Conservation (phyloP, 2,113 vertebrate species). For the Blennius ocellaris region DNA sequence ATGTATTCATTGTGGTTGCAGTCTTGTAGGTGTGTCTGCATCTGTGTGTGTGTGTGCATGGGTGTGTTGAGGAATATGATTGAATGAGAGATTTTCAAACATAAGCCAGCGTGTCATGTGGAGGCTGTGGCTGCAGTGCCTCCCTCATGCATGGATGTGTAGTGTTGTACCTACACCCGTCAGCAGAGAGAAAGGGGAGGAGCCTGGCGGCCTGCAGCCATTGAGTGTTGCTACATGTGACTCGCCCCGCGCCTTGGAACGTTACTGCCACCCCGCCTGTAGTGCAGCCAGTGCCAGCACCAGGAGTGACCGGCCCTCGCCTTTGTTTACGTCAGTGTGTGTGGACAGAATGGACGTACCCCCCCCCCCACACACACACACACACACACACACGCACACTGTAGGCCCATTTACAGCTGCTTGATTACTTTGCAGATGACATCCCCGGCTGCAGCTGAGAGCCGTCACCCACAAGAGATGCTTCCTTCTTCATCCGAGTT, state of each 20-base stretch:
- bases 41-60: slow-evolving; percentile 28
- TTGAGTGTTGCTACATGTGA: slow-evolving; percentile 71
- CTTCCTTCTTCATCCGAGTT: neutral
- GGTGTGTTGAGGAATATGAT: slow-evolving; percentile 31
- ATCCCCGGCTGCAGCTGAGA: slow-evolving; percentile 19
- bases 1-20: neutral
- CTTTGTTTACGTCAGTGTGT: slow-evolving; percentile 66
- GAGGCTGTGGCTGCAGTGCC: slow-evolving; percentile 38
- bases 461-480: neutral
- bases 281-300: slow-evolving; percentile 46
- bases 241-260: slow-evolving; percentile 61
- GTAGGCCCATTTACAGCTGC: slow-evolving; percentile 65
- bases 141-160: slow-evolving; percentile 59
- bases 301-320: slow-evolving; percentile 55
- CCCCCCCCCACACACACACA: slow-evolving; percentile 37
- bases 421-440: slow-evolving; percentile 60
- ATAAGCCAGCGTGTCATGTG: slow-evolving; percentile 35
- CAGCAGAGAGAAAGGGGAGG: slow-evolving; percentile 60
- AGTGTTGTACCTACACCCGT: slow-evolving; percentile 60
- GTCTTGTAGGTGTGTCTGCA: neutral
- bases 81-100: slow-evolving; percentile 29
- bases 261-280: slow-evolving; percentile 78
- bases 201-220: slow-evolving; percentile 52
- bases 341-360: slow-evolving; percentile 70
- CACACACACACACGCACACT: slow-evolving; percentile 28